These are phyloP conservation scores for Tachina grossa DNA, from an alignment of 2,888 invertebrate genomes.

Conservation along the genomic window DNA sequence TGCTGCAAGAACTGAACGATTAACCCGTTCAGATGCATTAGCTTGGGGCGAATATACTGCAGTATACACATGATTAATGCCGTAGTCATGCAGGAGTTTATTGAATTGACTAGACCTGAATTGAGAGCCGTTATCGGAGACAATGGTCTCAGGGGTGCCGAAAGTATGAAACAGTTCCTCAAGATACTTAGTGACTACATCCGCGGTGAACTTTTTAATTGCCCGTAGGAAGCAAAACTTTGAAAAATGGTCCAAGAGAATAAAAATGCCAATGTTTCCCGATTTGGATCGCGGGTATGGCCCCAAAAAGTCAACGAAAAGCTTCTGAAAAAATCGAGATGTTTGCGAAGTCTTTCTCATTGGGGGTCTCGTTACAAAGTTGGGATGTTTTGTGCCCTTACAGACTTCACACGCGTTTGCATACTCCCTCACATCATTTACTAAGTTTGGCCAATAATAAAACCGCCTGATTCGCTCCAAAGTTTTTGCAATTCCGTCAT, in stretches of 20 bases:
- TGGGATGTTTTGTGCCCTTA: slow-evolving; percentile 43
- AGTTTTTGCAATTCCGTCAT: slow-evolving; percentile 46
- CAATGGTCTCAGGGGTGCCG: slow-evolving; percentile 72
- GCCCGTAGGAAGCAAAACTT: slow-evolving; percentile 57
- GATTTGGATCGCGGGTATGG: slow-evolving; percentile 66
- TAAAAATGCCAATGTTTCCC: slow-evolving; percentile 50
- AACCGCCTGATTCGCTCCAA: slow-evolving; percentile 10
- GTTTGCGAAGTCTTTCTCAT: slow-evolving; percentile 49
- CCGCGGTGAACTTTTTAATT: slow-evolving; percentile 43
- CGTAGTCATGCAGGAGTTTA: slow-evolving; percentile 42
- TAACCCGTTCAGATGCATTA: slow-evolving; percentile 66
- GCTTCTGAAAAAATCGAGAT: slow-evolving; percentile 58
- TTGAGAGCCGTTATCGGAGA: slow-evolving; percentile 75
- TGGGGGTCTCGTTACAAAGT: slow-evolving; percentile 46
- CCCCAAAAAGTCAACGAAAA: slow-evolving; percentile 64
- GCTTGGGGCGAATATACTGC: slow-evolving; percentile 62
- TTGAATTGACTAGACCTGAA: slow-evolving; percentile 68
- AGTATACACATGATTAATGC: slow-evolving; percentile 49
- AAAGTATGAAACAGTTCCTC: slow-evolving; percentile 73
- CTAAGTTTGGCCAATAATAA: slow-evolving; percentile 51
- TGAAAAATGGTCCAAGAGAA: slow-evolving; percentile 57
- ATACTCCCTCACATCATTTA: slow-evolving; percentile 35
- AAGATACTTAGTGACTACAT: slow-evolving; percentile 32
- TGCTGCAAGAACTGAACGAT: slow-evolving; percentile 57
- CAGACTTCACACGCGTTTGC: slow-evolving; percentile 32